Evolutionary conservation across 2,113 vertebrate genomes (phyloP), one percentile per base, ranked within the genome.

Genomic region (Lepus timidus): DNA sequence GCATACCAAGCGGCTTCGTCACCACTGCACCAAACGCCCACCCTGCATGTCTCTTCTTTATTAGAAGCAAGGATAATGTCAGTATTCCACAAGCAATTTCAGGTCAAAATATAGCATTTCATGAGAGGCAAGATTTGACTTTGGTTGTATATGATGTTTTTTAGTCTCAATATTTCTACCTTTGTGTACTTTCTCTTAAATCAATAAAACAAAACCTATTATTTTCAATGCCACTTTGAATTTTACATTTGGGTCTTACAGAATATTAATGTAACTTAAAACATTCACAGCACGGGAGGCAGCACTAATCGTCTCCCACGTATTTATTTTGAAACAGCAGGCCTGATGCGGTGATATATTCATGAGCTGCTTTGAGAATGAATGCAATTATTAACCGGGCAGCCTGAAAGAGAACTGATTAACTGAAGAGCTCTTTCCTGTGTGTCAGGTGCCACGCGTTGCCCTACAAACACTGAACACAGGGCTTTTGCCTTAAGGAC

Each of bases 241-340:
- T 58, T 16, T 20, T 58, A 58, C 55, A 58, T 17, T 58, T 58
- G 55, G 55, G 19, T 58, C 55, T 58, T 19, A 96, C 64, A 91
- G 93, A 87, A 29, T 70, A 94, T 91, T 95, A 70, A 70, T 71
- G 39, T 31, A 87, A 91, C 83, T 61, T 94, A 93, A 95, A 96
- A 96, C 92, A 83, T 70, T 52, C 94, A 75, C 61, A 93, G 85
- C 14, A 29, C 78, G 80, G 75, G 85, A 80, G 55, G 65, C 76
- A 52, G 58, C 29, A 31, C 11, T 19, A 51, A 51, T 90, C 83
- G 64, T 74, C 92, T 92, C 88, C 93, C 94, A 92, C 84, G 58
- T 65, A 65, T 82, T 31, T 55, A n/a, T 85, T 91, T 84, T 79
- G 51, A 88, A 95, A 55, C 58, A 22, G 31, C 49, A n/a, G 25